Evolutionary conservation across 2,113 vertebrate genomes (phyloP).

Genomic region (Cinclus cinclus): DNA sequence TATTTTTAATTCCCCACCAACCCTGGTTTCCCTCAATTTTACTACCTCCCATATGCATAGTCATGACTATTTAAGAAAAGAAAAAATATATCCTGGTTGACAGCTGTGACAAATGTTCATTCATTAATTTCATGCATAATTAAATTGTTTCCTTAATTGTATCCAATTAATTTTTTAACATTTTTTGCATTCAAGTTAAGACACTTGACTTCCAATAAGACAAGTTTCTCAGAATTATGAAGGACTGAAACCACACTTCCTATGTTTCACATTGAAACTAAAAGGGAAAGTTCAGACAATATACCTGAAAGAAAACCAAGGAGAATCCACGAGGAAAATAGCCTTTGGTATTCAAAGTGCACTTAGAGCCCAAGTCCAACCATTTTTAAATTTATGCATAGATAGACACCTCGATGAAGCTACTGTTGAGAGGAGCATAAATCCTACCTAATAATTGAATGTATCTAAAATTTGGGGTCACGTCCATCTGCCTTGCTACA

Average conservation of each 20-base stretch:
- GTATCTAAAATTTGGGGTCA: conserved; percentile 1
- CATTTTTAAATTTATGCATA: background rate
- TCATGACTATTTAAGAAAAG: background rate
- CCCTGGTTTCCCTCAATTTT: background rate
- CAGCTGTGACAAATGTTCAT: conserved; percentile 28
- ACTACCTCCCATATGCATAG: background rate
- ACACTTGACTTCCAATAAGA: background rate
- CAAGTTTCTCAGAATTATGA: background rate
- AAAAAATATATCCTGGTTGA: background rate
- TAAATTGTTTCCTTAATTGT: conserved; percentile 25
- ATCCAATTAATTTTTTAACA: background rate
- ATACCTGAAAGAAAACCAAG: background rate
- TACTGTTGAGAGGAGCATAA: background rate
- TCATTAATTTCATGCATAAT: background rate
- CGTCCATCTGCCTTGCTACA: conserved; percentile 20
- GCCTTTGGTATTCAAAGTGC: background rate
- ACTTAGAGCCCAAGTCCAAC: background rate
- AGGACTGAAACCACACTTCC: background rate
- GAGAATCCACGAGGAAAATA: background rate
- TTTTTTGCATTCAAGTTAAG: conserved; percentile 6
- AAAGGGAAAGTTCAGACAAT: background rate
- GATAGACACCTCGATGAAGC: background rate
- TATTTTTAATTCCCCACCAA: background rate
- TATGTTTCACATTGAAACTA: background rate
- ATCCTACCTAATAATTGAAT: background rate